phyloP scores from a whole-genome alignment of 2,797 vertebrate genomes.

The Philypnodon macrostomus region DNA sequence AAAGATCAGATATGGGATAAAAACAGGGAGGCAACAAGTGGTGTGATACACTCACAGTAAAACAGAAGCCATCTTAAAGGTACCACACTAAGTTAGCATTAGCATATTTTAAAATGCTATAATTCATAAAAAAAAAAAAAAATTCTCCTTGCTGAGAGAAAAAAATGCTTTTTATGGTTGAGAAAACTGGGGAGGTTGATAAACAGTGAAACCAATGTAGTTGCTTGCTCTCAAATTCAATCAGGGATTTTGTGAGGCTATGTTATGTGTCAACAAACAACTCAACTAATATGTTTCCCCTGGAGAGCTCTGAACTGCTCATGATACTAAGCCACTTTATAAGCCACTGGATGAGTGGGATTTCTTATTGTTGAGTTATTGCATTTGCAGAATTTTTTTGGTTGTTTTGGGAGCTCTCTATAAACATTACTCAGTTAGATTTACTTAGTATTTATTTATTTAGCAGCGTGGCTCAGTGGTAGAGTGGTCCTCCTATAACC shows the following conservation, averaged over 20 bases:
- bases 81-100: too few species aligned
- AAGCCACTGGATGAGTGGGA: conserved; percentile 7
- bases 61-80: too few species aligned
- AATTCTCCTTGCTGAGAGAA: too few species aligned
- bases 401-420: background rate
- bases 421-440: too few species aligned
- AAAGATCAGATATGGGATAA: too few species aligned
- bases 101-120: too few species aligned
- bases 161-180: conserved; percentile 1
- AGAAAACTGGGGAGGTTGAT: conserved; percentile 18
- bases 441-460: too few species aligned
- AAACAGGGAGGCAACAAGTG: too few species aligned
- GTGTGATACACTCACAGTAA: too few species aligned
- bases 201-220: conserved; percentile 38
- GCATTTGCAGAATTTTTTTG: background rate
- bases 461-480: too few species aligned
- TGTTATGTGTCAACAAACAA: conserved; percentile 27
- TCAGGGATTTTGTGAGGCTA: conserved; percentile 22
- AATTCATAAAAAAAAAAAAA: conserved; percentile 34
- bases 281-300: background rate
- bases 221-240: conserved; percentile 27
- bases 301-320: conserved; percentile 4
- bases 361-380: background rate
- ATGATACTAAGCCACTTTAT: background rate
- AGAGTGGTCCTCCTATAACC: too few species aligned